Evolutionary conservation across 2,888 invertebrate species (phyloP), one percentile per base, ranked within the genome.

Genomic region (Acanthosepion lycidas): DNA sequence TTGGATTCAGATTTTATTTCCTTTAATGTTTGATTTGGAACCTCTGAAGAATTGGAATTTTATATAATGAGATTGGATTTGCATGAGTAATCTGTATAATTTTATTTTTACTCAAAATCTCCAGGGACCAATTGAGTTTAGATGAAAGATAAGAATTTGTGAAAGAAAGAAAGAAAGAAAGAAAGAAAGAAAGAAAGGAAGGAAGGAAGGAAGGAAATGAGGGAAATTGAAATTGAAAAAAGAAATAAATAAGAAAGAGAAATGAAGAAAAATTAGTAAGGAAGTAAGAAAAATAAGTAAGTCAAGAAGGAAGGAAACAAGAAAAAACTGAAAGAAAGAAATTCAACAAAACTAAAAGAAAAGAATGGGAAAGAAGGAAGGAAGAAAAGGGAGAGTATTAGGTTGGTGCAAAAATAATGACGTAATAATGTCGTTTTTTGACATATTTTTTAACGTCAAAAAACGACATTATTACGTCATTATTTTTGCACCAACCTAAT

Each of bases 21-120:
- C n/a, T 78, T 78, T 78, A 78, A 78, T 78, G 78, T 78, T 78
- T n/a, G 78, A 78, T 78, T 78, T 78, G 78, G n/a, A 78, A n/a
- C 78, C 78, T 78, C 78, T 33, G n/a, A 78, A 78, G 78, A 78
- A 78, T 78, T 78, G 78, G 78, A 78, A 78, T 78, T 78, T 78
- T 78, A 15, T 78, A 78, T 78, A 78, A 78, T 78, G 78, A 78
- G n/a, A 78, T 78, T 78, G 78, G 12, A 33, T 78, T 78, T 78
- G 78, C 78, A 33, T 78, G 78, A 78, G 78, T 78, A 78, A 78
- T 78, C 78, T 78, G 78, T 78, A 33, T 78, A 78, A 78, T 78
- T n/a, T 78, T 78, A 78, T 78, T 78, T 78, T 78, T 78, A n/a
- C n/a, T 78, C 78, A n/a, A n/a, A 78, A 78, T 78, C 78, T 78